These are phyloP conservation scores for Cnemophilus loriae DNA, from an alignment of 2,113 vertebrate species.

Conservation along the genomic window DNA sequence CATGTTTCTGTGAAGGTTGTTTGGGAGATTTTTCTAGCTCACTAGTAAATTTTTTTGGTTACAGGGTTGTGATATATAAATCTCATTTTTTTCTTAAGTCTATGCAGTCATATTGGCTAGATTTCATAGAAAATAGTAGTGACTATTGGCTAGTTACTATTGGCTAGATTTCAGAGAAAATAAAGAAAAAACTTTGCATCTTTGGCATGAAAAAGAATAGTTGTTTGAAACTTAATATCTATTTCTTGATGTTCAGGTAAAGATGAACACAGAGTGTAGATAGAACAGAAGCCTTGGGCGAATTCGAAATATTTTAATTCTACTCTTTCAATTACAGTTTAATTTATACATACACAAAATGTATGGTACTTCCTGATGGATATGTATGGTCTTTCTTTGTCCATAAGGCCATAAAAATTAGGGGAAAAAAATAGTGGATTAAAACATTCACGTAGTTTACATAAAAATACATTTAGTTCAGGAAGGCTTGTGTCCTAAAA, in stretches of 20 bases:
- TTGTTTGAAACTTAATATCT: background rate
- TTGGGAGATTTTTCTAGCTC: background rate
- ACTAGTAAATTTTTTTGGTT: background rate
- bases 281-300: background rate
- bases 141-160: no score
- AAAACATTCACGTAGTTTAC: background rate
- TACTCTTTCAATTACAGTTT: background rate
- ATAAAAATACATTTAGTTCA: background rate
- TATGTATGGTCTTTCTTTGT: background rate
- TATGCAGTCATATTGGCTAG: background rate
- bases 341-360: background rate
- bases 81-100: background rate
- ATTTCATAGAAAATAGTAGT: no score
- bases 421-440: background rate
- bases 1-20: background rate
- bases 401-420: background rate
- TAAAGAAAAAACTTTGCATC: background rate
- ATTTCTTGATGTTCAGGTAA: background rate
- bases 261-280: background rate
- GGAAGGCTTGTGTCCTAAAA: background rate
- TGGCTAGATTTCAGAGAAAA: background rate
- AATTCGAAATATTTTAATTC: background rate
- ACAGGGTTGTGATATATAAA: background rate
- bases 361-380: background rate
- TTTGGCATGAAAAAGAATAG: background rate